Percentiles rank a stretch among this genome's conserved stretches.
phyloP scores from a whole-genome alignment of 2,888 invertebrate species.

The Elmis aenea region DNA sequence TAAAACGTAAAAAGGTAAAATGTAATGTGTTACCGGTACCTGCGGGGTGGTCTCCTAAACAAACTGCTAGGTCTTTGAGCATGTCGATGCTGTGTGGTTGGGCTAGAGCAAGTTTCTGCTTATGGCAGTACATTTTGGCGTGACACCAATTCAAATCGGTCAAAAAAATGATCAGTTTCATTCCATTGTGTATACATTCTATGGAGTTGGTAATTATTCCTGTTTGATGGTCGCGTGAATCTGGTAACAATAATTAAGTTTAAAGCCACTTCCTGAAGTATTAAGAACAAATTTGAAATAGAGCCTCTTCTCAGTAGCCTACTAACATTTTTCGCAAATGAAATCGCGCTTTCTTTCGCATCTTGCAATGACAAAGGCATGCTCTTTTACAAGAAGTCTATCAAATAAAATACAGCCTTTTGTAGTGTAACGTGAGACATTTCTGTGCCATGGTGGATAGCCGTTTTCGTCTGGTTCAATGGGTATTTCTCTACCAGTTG shows the following conservation, averaged over 20 bases:
- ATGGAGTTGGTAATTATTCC: no score
- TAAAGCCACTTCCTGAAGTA: no score
- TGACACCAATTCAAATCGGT: slow-evolving; percentile 2
- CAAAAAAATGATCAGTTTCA: slow-evolving; percentile 2
- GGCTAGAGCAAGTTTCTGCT: not conserved
- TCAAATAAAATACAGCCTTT: slow-evolving; percentile 5
- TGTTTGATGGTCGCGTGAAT: no score
- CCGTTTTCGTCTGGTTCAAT: not conserved
- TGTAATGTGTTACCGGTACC: no score
- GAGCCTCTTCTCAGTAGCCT: no score
- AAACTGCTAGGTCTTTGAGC: not conserved
- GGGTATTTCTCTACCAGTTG: slow-evolving; percentile 3
- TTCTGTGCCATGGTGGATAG: slow-evolving; percentile 4
- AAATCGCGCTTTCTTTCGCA: slow-evolving; percentile 3
- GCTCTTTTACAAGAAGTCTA: not conserved
- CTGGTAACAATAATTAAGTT: no score
- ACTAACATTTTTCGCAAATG: slow-evolving; percentile 6
- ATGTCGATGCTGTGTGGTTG: not conserved
- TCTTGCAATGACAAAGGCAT: slow-evolving; percentile 1
- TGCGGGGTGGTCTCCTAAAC: slow-evolving; percentile 3
- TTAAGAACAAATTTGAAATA: no score
- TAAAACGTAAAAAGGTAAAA: no score
- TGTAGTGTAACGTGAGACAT: not conserved
- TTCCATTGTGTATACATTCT: no score
- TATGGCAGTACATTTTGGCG: not conserved